Evolutionary conservation across 2,797 vertebrate genomes (phyloP).

Genomic region (Triplophysa yarkandensis): DNA sequence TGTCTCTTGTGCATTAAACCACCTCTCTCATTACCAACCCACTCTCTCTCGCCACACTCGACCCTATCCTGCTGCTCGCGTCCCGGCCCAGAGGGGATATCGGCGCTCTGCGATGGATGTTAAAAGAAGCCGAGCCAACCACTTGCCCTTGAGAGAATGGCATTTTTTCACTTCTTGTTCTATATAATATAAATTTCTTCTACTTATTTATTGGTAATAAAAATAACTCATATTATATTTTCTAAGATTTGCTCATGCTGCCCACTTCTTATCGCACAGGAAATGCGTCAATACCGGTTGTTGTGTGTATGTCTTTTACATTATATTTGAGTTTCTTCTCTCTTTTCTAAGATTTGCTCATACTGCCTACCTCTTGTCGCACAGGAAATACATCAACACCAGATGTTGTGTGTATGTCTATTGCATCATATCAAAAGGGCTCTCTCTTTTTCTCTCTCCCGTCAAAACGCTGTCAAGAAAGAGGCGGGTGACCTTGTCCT

Average conservation of each 20-base stretch:
- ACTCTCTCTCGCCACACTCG: slow-evolving; percentile 20
- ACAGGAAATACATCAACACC: background rate
- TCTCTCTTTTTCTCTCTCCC: slow-evolving; percentile 65
- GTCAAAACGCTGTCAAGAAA: slow-evolving; percentile 68
- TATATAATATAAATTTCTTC: no score
- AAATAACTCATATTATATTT: no score
- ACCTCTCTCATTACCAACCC: slow-evolving; percentile 28
- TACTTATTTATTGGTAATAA: no score
- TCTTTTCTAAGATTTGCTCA: no score
- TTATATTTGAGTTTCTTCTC: no score
- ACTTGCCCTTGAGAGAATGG: slow-evolving; percentile 69
- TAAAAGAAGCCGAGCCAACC: slow-evolving; percentile 63
- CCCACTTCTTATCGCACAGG: background rate
- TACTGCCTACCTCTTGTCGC: no score
- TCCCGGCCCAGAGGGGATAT: slow-evolving; percentile 19
- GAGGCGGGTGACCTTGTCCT: slow-evolving; percentile 72
- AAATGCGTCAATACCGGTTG: background rate
- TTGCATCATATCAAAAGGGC: slow-evolving; percentile 41
- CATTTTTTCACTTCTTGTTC: slow-evolving; percentile 42
- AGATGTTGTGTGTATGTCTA: slow-evolving; percentile 22
- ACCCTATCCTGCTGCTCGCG: slow-evolving; percentile 20
- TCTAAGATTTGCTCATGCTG: no score
- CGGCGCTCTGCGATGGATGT: slow-evolving; percentile 64
- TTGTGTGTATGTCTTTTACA: slow-evolving; percentile 20
- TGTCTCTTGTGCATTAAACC: slow-evolving; percentile 29